phyloP scores from a whole-genome alignment of 2,797 vertebrate genomes.

The Heterohyrax brucei region DNA sequence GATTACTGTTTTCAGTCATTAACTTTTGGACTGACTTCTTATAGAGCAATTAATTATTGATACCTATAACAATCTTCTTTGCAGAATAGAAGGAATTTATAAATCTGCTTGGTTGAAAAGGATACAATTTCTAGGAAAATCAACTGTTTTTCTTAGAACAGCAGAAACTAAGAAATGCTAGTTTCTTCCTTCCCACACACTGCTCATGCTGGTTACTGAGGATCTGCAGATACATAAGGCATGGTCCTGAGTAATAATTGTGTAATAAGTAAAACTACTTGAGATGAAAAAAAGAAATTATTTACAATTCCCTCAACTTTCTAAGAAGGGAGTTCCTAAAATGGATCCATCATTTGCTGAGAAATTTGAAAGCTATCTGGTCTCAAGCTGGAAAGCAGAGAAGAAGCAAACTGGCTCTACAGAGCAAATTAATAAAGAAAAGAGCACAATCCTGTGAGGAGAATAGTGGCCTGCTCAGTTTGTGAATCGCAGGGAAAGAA shows the following conservation, averaged over 20 bases:
- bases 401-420: background rate
- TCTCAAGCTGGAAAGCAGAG: background rate
- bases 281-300: background rate
- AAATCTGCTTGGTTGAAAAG: background rate
- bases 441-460: background rate
- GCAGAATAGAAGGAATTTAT: background rate
- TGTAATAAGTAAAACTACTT: background rate
- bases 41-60: background rate
- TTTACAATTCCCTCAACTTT: background rate
- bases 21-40: background rate
- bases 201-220: background rate
- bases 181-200: background rate
- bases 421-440: background rate
- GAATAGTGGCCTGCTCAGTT: background rate
- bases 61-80: background rate
- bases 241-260: background rate
- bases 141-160: background rate
- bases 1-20: background rate
- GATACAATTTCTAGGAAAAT: background rate
- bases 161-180: background rate
- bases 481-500: background rate
- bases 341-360: background rate
- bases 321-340: background rate
- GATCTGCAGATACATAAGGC: background rate
- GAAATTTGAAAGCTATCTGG: background rate